These are phyloP conservation scores for Emys orbicularis DNA, from an alignment of 2,797 vertebrate species.

Conservation along the genomic window DNA sequence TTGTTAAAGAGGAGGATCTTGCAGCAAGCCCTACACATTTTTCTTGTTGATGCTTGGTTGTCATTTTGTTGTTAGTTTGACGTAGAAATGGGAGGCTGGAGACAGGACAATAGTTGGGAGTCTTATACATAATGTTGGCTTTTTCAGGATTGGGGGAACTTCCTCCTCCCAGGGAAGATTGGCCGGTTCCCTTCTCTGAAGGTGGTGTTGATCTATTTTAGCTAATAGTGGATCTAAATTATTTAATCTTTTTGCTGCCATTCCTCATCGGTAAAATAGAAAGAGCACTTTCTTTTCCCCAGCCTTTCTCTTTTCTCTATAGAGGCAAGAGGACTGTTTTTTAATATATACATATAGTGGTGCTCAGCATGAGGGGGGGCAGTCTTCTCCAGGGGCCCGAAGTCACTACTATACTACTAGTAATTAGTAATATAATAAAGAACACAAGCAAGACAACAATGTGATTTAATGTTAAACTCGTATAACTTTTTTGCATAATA, in stretches of 20 bases:
- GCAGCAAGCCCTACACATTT: background rate
- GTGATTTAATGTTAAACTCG: background rate
- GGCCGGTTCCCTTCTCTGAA: background rate
- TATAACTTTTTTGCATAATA: background rate
- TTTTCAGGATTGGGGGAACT: background rate
- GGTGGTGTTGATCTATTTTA: background rate
- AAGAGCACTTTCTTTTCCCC: background rate
- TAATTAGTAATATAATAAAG: background rate
- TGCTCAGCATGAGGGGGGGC: background rate
- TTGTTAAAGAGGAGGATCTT: background rate
- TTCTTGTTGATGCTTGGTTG: background rate
- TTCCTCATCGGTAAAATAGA: background rate
- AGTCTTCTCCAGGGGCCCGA: background rate
- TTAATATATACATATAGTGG: background rate
- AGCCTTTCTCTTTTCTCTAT: background rate
- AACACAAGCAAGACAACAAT: background rate
- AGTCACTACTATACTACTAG: background rate
- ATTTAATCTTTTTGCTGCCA: background rate
- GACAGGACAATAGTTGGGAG: background rate
- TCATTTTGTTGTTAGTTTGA: background rate
- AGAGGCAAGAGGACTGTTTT: background rate
- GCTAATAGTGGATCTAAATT: background rate
- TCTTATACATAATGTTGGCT: background rate
- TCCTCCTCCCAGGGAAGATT: background rate
- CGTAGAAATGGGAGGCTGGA: background rate